phyloP scores from a whole-genome alignment of 1,140 invertebrate genomes.

The Patella vulgata region DNA sequence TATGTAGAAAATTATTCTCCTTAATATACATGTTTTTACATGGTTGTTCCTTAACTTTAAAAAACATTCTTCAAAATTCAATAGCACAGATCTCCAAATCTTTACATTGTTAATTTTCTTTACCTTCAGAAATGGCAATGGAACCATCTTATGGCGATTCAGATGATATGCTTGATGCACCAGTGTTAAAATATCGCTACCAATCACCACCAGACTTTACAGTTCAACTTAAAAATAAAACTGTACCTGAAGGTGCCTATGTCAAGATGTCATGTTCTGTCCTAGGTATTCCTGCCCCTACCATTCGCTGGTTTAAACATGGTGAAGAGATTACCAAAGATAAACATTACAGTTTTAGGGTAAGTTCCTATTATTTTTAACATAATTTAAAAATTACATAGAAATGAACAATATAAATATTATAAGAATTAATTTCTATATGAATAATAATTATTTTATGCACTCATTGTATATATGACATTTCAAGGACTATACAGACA shows the following conservation, averaged over 20 bases:
- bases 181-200: conserved; percentile 36
- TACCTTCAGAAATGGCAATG: not conserved
- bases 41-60: no score
- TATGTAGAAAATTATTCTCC: conserved; percentile 28
- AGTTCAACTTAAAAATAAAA: conserved; percentile 83
- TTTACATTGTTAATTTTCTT: no score
- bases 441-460: no score
- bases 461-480: no score
- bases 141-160: conserved; percentile 2
- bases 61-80: no score
- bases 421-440: no score
- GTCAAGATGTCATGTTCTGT: conserved; percentile 57
- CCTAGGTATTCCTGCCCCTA: conserved; percentile 59
- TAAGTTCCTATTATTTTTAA: conserved; percentile 25
- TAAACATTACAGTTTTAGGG: conserved; percentile 48
- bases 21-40: no score
- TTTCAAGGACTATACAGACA: no score
- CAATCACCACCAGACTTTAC: conserved; percentile 82
- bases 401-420: no score
- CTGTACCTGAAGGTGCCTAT: conserved; percentile 76
- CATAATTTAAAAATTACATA: not conserved
- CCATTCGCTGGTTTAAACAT: conserved; percentile 60
- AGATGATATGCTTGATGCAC: conserved; percentile 14
- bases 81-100: no score
- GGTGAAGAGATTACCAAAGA: conserved; percentile 50